Conservation (phyloP, 1,140 invertebrate species). For the Brachionus koreanus region DNA sequence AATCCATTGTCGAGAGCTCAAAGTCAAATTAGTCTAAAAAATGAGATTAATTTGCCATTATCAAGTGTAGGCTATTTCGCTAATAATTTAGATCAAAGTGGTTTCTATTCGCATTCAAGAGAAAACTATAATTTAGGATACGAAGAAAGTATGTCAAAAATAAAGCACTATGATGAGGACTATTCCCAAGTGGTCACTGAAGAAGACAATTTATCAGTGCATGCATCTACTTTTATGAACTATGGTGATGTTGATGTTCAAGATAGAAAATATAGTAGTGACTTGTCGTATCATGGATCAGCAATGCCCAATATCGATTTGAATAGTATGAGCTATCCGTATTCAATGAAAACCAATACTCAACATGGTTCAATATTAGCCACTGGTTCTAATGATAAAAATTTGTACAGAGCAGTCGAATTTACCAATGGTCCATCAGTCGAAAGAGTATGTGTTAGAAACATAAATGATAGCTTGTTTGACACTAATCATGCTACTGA, state of each 20-base stretch:
- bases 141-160: neutral
- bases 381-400: neutral
- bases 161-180: constrained; percentile 32
- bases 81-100: neutral
- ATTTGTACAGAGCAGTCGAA: constrained; percentile 17
- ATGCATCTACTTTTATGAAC: constrained; percentile 26
- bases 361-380: constrained; percentile 28
- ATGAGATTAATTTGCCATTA: constrained; percentile 35
- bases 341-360: constrained; percentile 31
- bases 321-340: constrained; percentile 4
- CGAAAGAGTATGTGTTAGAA: constrained; percentile 1
- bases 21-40: constrained; percentile 36
- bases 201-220: constrained; percentile 7
- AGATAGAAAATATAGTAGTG: neutral
- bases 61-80: neutral
- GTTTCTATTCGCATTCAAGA: constrained; percentile 21
- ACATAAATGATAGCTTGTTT: neutral
- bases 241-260: constrained; percentile 12
- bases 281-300: constrained; percentile 18
- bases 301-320: neutral
- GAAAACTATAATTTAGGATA: constrained; percentile 4
- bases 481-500: neutral
- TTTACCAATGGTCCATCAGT: constrained; percentile 16
- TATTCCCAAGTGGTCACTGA: constrained; percentile 36
- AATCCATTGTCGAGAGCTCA: neutral